A percentile compares a stretch with the other conserved stretches of the same genome.
Conservation (phyloP, 2,888 invertebrate genomes). For the Hydrotaea diabolus region DNA sequence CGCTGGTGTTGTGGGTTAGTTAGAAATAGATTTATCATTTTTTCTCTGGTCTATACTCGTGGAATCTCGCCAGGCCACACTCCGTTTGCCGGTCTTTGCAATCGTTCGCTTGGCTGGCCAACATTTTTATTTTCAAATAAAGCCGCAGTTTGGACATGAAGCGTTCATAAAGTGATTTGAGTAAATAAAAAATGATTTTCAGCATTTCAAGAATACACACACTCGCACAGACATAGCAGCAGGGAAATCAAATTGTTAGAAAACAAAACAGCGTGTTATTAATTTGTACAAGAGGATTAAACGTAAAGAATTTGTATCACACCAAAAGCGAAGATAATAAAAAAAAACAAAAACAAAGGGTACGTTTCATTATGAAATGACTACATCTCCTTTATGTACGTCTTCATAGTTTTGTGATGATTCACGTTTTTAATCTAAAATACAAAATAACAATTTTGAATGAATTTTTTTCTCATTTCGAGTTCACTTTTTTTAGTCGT, state of each 20-base stretch:
- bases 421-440: not conserved
- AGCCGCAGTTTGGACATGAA: constrained; percentile 38
- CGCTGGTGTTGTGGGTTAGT: not conserved
- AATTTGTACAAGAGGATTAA: constrained; percentile 51
- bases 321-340: not conserved
- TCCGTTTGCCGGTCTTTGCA: not conserved
- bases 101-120: not conserved
- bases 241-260: constrained; percentile 21
- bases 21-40: constrained; percentile 47
- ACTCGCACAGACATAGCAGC: too few species aligned
- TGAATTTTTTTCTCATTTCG: too few species aligned
- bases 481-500: too few species aligned
- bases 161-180: constrained; percentile 66
- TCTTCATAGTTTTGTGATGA: not conserved
- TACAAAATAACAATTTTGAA: not conserved
- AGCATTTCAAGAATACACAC: not conserved
- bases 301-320: too few species aligned
- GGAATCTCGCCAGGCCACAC: too few species aligned
- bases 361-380: not conserved
- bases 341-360: not conserved
- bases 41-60: not conserved
- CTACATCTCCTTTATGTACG: not conserved
- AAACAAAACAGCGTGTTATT: constrained; percentile 66
- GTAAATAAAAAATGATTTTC: constrained; percentile 37
- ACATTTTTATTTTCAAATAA: not conserved